phyloP scores from a whole-genome alignment of 1,140 invertebrate species.

The Procambarus virginalis region DNA sequence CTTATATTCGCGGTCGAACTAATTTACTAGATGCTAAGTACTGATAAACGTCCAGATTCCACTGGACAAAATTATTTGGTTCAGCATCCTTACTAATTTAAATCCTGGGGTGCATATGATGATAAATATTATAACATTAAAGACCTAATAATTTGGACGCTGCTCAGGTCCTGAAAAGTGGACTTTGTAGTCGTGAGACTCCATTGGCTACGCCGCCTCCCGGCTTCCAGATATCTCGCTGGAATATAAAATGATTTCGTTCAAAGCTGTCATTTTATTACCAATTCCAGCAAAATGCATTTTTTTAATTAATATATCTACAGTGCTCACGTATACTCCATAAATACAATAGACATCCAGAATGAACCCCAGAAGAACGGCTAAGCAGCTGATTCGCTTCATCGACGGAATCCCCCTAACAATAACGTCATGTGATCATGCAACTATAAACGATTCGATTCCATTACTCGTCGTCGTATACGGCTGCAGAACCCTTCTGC shows the following conservation, averaged over 20 bases:
- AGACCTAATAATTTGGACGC: not conserved
- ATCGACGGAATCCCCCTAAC: too few relatives aligned
- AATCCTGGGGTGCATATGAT: not conserved
- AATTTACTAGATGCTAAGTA: not conserved
- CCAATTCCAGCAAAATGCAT: too few relatives aligned
- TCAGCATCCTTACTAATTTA: not conserved
- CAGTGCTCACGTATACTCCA: too few relatives aligned
- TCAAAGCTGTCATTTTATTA: not conserved
- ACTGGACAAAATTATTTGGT: not conserved
- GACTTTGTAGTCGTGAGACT: not conserved
- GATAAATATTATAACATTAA: not conserved
- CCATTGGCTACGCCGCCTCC: constrained; percentile 5
- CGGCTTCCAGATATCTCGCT: not conserved
- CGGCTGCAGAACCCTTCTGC: too few relatives aligned
- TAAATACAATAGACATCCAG: too few relatives aligned
- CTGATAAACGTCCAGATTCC: not conserved
- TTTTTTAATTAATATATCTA: too few relatives aligned
- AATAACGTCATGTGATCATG: too few relatives aligned
- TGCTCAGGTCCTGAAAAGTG: not conserved
- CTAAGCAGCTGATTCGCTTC: too few relatives aligned
- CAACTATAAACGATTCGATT: too few relatives aligned
- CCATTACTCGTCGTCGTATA: too few relatives aligned
- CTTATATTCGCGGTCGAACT: not conserved
- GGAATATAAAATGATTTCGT: not conserved
- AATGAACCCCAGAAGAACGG: too few relatives aligned